Percentiles rank a stretch among this genome's conserved stretches.
Evolutionary conservation across 1,140 invertebrate genomes (phyloP).

Genomic region (Melipona quadrifasciata): DNA sequence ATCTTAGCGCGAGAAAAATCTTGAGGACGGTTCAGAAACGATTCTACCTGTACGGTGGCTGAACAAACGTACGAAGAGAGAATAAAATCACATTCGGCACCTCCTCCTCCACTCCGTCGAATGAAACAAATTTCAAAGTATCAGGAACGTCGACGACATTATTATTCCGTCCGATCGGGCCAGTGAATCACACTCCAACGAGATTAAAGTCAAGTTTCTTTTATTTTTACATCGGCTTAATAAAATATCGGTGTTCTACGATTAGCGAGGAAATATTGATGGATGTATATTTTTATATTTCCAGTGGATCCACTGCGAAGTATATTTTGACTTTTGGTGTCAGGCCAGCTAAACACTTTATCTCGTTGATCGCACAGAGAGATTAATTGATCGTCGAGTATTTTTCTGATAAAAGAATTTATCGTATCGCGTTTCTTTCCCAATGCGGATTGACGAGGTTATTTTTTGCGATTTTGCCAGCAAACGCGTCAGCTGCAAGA

Average conservation of each 20-base stretch:
- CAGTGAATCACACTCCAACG: slow-evolving; percentile 4
- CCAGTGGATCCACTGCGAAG: too few species aligned
- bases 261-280: too few species aligned
- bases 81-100: background rate
- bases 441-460: too few species aligned
- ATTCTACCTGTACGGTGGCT: background rate
- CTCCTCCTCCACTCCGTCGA: background rate
- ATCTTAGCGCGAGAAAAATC: background rate
- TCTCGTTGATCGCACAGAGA: too few species aligned
- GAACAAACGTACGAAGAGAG: background rate
- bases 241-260: background rate
- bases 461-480: too few species aligned
- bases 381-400: too few species aligned
- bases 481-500: too few species aligned
- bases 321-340: too few species aligned
- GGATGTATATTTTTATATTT: too few species aligned
- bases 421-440: too few species aligned
- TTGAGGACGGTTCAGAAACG: background rate
- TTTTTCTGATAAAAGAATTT: too few species aligned
- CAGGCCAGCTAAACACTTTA: too few species aligned
- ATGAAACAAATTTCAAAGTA: slow-evolving; percentile 13
- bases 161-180: slow-evolving; percentile 15
- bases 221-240: background rate
- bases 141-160: background rate
- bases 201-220: background rate